Evolutionary conservation across 2,113 vertebrate species (phyloP), one percentile per base, ranked within the genome.

Genomic region (Ascaphus truei): DNA sequence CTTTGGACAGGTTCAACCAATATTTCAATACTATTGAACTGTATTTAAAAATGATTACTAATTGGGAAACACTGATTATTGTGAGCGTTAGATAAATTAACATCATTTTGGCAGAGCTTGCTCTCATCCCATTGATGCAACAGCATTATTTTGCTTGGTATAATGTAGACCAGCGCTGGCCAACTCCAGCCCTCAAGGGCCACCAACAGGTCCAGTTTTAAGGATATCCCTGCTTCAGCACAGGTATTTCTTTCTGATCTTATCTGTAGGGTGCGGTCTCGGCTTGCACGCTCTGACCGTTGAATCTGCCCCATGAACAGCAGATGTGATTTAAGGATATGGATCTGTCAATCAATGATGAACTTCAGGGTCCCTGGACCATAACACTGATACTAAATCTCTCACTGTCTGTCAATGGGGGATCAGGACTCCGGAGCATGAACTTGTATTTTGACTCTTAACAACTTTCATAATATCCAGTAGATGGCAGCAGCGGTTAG

Each of bases 361-460:
- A 69, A 69, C 66, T 51, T 69, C 18, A 22, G 43, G 55, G 50
- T 60, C 58, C 18, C 18, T 69, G 66, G 60, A 31, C 66, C 66
- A 69, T 59, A 51, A 51, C 43, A 15, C 39, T 34, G 53, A 50
- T 69, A 62, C 50, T 50, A 68, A 57, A 68, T 68, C 55, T 68
- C 30, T 26, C 10, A 3, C 55, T 43, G 63, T 55, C 31, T 18
- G 39, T 56, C 36, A 48, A 56, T 33, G 22, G 30, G 64, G n/a
- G n/a, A n/a, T n/a, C n/a, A n/a, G n/a, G n/a, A n/a, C 18, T 34
- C 43, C 53, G 29, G 13, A 56, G 25, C 50, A 30, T 41, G 62
- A 43, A 53, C 41, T 45, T n/a, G n/a, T 7, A 1, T 8, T 41
- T 16, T 13, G 33, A 26, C 2, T 22, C 5, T 15, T 7, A 4